Evolutionary conservation across 2,113 vertebrate genomes (phyloP).

Genomic region (human): DNA sequence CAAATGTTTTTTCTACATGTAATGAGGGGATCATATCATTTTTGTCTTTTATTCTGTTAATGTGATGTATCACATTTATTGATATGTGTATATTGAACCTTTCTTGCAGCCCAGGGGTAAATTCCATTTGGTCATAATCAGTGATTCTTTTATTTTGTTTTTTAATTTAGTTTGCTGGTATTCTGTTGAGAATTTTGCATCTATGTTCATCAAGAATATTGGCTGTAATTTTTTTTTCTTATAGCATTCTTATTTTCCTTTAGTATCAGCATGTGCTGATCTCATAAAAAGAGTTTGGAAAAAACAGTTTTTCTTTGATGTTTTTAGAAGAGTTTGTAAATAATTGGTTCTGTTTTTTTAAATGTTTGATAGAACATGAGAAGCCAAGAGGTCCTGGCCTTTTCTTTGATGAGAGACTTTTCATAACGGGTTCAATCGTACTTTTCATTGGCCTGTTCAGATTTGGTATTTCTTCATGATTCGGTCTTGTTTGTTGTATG

Average conservation of each 20-base stretch:
- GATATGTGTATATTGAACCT: not conserved
- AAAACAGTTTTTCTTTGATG: not conserved
- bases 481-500: not conserved
- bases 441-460: not conserved
- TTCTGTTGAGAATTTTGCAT: not conserved
- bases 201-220: not conserved
- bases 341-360: not conserved
- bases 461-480: not conserved
- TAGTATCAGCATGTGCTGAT: not conserved
- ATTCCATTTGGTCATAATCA: not conserved
- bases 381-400: not conserved
- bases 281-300: not conserved
- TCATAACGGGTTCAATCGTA: not conserved
- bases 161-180: not conserved
- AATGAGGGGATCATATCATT: not conserved
- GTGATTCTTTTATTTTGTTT: not conserved
- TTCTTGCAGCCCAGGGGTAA: not conserved
- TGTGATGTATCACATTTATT: not conserved
- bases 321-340: not conserved
- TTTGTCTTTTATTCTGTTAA: not conserved
- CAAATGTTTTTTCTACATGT: not conserved
- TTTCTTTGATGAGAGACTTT: not conserved
- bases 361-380: not conserved
- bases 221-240: not conserved
- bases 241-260: not conserved